Conservation (phyloP, 2,113 vertebrate genomes). For the Climacteris rufus region DNA sequence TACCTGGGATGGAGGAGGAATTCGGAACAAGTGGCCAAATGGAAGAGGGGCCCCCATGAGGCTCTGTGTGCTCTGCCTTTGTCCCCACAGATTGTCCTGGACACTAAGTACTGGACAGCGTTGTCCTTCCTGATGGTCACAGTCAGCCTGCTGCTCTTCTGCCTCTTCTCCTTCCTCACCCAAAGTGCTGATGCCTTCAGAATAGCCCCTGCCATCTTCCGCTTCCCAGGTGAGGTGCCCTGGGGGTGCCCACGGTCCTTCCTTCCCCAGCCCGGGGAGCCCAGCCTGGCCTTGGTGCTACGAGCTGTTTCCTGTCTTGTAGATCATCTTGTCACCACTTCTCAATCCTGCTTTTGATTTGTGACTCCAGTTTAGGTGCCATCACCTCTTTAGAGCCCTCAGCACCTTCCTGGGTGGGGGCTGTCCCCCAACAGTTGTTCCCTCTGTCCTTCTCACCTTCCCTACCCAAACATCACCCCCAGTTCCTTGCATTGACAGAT, state of each 20-base stretch:
- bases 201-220: conserved; percentile 72
- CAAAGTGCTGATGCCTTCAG: conserved; percentile 72
- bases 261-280: not conserved
- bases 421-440: not conserved
- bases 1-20: not conserved
- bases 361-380: not conserved
- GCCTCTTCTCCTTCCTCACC: conserved; percentile 69
- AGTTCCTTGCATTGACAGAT: conserved; percentile 59
- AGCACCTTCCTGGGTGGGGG: no score
- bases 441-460: not conserved
- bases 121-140: conserved; percentile 64
- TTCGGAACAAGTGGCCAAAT: not conserved
- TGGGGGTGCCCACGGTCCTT: not conserved
- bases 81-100: conserved; percentile 71
- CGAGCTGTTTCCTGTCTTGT: not conserved
- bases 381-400: not conserved
- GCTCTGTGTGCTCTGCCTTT: not conserved
- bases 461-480: no score
- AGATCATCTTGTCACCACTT: not conserved
- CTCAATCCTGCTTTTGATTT: not conserved
- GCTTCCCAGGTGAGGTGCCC: conserved; percentile 78
- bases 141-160: conserved; percentile 74
- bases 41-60: not conserved
- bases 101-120: conserved; percentile 82
- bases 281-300: not conserved